Conservation (phyloP, 2,888 invertebrate genomes). For the Philhelius pedissequus region DNA sequence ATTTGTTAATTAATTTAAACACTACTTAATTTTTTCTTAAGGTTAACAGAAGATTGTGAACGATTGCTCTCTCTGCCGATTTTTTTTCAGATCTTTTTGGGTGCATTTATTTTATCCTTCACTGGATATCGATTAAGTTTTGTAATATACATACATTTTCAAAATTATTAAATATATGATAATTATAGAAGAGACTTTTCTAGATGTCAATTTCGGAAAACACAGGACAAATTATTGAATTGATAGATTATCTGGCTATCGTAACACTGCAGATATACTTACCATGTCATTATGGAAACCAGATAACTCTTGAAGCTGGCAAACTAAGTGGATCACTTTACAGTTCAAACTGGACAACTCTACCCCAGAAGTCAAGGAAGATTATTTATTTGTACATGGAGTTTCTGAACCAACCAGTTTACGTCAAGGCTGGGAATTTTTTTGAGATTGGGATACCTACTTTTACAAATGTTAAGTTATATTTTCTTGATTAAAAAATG, state of each 20-base stretch:
- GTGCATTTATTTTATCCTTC: slow-evolving; percentile 72
- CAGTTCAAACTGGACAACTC: slow-evolving; percentile 73
- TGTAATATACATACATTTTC: slow-evolving; percentile 24
- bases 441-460: slow-evolving; percentile 74
- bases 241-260: slow-evolving; percentile 70
- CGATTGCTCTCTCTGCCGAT: slow-evolving; percentile 70
- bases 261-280: slow-evolving; percentile 75
- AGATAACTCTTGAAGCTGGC: slow-evolving; percentile 72
- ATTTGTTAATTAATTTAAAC: not conserved
- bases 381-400: slow-evolving; percentile 73
- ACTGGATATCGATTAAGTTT: slow-evolving; percentile 72
- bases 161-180: not conserved
- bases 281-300: slow-evolving; percentile 75
- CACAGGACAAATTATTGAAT: slow-evolving; percentile 50
- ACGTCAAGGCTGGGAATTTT: slow-evolving; percentile 72
- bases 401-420: slow-evolving; percentile 72
- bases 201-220: slow-evolving; percentile 33
- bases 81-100: slow-evolving; percentile 72
- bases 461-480: slow-evolving; percentile 72
- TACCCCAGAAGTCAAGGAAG: slow-evolving; percentile 71
- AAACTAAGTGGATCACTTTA: slow-evolving; percentile 71
- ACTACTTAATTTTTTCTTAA: not conserved
- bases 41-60: slow-evolving; percentile 35
- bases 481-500: not conserved
- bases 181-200: not conserved